Evolutionary conservation across 2,888 invertebrate genomes (phyloP).

Genomic region (Drosophila algonquin): DNA sequence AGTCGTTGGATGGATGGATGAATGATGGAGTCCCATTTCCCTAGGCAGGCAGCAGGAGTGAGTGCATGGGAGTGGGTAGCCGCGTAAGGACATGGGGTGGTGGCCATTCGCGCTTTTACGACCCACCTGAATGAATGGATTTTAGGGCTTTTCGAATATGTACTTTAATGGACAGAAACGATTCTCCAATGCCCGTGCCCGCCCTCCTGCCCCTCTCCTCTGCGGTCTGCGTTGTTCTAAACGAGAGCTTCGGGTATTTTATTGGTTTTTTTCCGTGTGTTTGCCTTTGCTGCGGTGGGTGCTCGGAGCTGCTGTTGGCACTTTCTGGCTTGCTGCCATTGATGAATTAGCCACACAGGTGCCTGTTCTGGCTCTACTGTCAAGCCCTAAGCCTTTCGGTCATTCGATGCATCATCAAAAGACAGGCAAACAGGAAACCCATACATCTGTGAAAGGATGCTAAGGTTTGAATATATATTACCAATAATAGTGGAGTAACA

Average conservation of each 20-base stretch:
- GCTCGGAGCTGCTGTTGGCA: slow-evolving; percentile 44
- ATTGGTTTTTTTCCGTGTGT: slow-evolving; percentile 55
- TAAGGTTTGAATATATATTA: background rate
- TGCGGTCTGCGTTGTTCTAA: slow-evolving; percentile 25
- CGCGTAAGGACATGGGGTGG: background rate
- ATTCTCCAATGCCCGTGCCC: slow-evolving; percentile 10
- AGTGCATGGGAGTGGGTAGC: slow-evolving; percentile 1
- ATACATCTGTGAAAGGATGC: background rate
- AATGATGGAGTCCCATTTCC: slow-evolving; percentile 38
- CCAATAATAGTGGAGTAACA: no score
- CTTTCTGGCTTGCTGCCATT: slow-evolving; percentile 53
- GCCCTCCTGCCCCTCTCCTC: slow-evolving; percentile 3
- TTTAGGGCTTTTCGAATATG: slow-evolving; percentile 56
- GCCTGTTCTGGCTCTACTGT: slow-evolving; percentile 5
- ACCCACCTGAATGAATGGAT: slow-evolving; percentile 60
- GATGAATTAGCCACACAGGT: slow-evolving; percentile 68
- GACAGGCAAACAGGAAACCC: slow-evolving; percentile 24
- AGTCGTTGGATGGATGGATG: slow-evolving; percentile 27
- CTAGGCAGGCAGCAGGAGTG: background rate
- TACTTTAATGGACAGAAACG: slow-evolving; percentile 56
- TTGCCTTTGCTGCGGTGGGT: slow-evolving; percentile 28
- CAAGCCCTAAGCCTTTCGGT: slow-evolving; percentile 19
- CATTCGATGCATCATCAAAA: slow-evolving; percentile 49
- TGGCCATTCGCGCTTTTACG: slow-evolving; percentile 41
- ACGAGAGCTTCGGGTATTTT: slow-evolving; percentile 53